Evolutionary conservation across 1,140 invertebrate genomes (phyloP), one percentile per base, ranked within the genome.

Genomic region (Dreissena polymorpha): DNA sequence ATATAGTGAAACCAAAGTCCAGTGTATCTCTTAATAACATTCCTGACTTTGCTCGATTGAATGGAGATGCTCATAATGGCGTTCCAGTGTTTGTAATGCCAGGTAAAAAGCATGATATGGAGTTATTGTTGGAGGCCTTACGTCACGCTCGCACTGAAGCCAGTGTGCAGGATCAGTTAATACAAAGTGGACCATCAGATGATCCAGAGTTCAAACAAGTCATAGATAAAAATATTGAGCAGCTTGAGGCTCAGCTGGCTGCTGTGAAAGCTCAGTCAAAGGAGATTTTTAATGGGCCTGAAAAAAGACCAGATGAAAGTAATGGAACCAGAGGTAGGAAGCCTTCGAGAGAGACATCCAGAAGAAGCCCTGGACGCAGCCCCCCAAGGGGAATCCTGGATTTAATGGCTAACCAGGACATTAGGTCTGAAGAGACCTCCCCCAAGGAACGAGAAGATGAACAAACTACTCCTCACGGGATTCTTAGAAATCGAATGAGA

Each of bases 81-180:
- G 83, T 85, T 18, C 83, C 86, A 23, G 82, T 85, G 10, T 87
- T 87, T 72, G 80, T 86, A 13, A 85, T 87, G 80, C 85, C 88
- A 25, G 85, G 85, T 25, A 83, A 87, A 60, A 85, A 81, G 68
- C 82, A 86, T 63, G 86, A 88, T 73, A 85, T 85, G 69, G 67
- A 86, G 65, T 80, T 86, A 29, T 76, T 88, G 23, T 80, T 90
- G 12, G 88, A 90, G 64, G 89, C 87, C 25, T 72, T 89, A 14
- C 75, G 85, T 50, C 84, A 88, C 69, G 88, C 88, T 53, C 76
- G 89, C 67, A 85, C 86, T 65, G 88, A 88, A 60, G 88, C 84
- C 14, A 89, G 81, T 81, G 76, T 75, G 27, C 84, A 89, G 53
- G 86, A 86, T 86, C 76, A 87, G 53, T 53, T 76, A 27, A 83